phyloP scores from a whole-genome alignment of 2,113 vertebrate species.

The Semicossyphus pulcher region DNA sequence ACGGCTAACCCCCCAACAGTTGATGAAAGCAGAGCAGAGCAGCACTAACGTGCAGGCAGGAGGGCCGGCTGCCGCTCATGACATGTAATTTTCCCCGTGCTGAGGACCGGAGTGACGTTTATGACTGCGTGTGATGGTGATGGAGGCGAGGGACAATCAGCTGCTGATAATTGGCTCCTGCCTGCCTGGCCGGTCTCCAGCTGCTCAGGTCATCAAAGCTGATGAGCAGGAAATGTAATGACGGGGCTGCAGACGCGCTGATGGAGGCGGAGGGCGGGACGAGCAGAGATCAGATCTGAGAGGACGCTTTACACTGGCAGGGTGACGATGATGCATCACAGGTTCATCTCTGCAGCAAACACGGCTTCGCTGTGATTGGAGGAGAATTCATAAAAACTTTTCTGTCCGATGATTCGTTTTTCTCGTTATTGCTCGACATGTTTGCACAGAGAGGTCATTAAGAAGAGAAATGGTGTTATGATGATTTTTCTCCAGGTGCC shows the following conservation, averaged over 20 bases:
- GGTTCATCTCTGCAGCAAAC: neutral
- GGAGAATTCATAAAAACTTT: neutral
- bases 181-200: slow-evolving; percentile 14
- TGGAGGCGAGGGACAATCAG: slow-evolving; percentile 36
- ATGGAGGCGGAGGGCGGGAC: neutral
- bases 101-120: slow-evolving; percentile 22
- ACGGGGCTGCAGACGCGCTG: neutral
- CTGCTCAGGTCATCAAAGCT: slow-evolving; percentile 28
- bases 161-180: slow-evolving; percentile 37
- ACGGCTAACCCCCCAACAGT: neutral
- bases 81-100: slow-evolving; percentile 1
- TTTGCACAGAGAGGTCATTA: slow-evolving; percentile 13
- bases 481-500: neutral
- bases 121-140: slow-evolving; percentile 26
- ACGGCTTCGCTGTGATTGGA: neutral
- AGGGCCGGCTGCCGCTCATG: neutral
- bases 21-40: neutral
- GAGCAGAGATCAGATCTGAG: neutral
- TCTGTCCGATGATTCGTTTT: neutral
- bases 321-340: neutral
- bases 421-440: neutral
- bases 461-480: slow-evolving; percentile 12
- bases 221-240: slow-evolving; percentile 45
- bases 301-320: neutral
- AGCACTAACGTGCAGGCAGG: neutral